Percentiles rank a stretch among this genome's conserved stretches.
These are phyloP conservation scores for Encarsia formosa DNA, from an alignment of 2,888 invertebrate species.

Conservation along the genomic window DNA sequence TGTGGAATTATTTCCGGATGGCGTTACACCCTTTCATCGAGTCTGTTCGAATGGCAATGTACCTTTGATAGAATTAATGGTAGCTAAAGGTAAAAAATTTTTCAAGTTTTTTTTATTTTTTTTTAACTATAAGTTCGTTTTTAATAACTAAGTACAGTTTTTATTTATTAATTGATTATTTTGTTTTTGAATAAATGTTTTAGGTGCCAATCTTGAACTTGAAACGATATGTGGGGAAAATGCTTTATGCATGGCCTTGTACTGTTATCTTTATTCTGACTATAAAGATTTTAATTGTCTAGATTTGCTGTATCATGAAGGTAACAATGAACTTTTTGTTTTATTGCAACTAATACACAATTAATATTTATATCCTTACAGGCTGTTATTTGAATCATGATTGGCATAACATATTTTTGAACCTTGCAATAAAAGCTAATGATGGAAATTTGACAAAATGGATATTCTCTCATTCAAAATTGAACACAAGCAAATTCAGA, in stretches of 20 bases:
- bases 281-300: constrained; percentile 27
- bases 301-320: constrained; percentile 23
- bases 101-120: too few species aligned
- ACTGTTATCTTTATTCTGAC: constrained; percentile 23
- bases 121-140: too few species aligned
- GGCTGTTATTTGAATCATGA: constrained; percentile 29
- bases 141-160: not conserved
- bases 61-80: constrained; percentile 30
- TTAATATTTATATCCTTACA: constrained; percentile 4
- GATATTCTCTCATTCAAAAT: constrained; percentile 28
- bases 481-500: not conserved
- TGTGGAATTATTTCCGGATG: constrained; percentile 24
- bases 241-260: constrained; percentile 30
- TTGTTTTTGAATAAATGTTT: constrained; percentile 4
- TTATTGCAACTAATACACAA: not conserved
- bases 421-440: constrained; percentile 22
- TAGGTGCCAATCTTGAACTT: constrained; percentile 33
- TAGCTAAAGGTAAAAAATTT: constrained; percentile 27
- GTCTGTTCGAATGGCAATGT: constrained; percentile 32
- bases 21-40: constrained; percentile 35
- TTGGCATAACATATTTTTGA: constrained; percentile 30
- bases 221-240: constrained; percentile 31
- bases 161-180: not conserved
- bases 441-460: constrained; percentile 29
- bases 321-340: constrained; percentile 10